phyloP scores from a whole-genome alignment of 2,113 vertebrate species.

The Prunella fulvescens region DNA sequence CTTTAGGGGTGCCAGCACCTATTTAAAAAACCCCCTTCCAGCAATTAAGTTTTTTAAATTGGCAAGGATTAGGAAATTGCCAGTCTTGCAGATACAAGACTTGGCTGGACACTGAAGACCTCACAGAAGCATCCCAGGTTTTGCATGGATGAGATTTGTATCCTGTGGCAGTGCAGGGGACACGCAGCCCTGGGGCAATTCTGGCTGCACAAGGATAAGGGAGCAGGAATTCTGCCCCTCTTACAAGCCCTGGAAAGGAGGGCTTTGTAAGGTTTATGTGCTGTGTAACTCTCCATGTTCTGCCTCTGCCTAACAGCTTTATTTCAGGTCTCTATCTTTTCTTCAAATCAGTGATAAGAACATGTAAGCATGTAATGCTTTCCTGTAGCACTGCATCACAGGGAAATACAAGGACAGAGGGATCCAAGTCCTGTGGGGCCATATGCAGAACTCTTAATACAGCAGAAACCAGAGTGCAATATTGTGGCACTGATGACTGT shows the following conservation, averaged over 20 bases:
- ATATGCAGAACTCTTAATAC: not conserved
- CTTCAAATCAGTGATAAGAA: not conserved
- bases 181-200: not conserved
- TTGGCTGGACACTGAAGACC: not conserved
- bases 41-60: not conserved
- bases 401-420: not conserved
- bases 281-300: not conserved
- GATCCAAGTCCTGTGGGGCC: not conserved
- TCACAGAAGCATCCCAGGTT: not conserved
- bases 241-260: not conserved
- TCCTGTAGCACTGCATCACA: not conserved
- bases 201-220: not conserved
- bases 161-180: not conserved
- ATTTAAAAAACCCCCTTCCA: not conserved
- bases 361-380: not conserved
- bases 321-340: not conserved
- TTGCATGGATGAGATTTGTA: rapidly evolving
- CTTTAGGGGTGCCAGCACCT: not conserved
- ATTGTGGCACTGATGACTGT: not conserved
- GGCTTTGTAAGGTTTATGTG: not conserved
- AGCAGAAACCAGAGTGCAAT: not conserved
- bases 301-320: not conserved
- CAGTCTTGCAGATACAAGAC: not conserved
- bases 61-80: not conserved
- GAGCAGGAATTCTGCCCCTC: not conserved